Evolutionary conservation across 2,113 vertebrate species (phyloP).

Genomic region (Geococcyx californianus): DNA sequence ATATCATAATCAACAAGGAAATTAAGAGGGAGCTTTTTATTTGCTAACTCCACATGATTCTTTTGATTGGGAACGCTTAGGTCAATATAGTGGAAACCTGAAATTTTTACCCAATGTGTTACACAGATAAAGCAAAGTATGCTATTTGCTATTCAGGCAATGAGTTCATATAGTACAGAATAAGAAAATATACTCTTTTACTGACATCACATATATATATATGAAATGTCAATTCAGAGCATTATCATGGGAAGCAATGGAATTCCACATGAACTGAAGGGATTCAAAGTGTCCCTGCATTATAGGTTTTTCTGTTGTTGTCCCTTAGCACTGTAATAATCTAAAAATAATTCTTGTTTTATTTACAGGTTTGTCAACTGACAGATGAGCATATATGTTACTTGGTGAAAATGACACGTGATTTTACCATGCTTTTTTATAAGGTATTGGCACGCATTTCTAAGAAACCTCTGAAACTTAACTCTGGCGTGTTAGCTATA

Average conservation of each 20-base stretch:
- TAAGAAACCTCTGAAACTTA: background rate
- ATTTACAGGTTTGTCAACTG: constrained; percentile 84
- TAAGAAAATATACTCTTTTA: background rate
- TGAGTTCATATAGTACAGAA: background rate
- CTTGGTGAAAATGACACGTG: constrained; percentile 90
- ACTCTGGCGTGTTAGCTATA: background rate
- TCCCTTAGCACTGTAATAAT: background rate
- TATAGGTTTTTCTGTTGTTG: background rate
- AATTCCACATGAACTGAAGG: background rate
- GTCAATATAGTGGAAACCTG: background rate
- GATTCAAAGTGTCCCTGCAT: background rate
- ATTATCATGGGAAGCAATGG: background rate
- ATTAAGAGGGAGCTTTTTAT: background rate
- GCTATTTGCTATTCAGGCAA: background rate
- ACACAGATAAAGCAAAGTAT: background rate
- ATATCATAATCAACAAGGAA: background rate
- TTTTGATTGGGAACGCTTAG: background rate
- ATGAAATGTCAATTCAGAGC: background rate
- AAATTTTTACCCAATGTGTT: background rate
- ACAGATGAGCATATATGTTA: constrained; percentile 78
- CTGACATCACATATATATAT: background rate
- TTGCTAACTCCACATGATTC: background rate
- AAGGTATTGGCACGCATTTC: constrained; percentile 77
- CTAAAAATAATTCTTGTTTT: background rate
- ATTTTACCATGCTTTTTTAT: constrained; percentile 93